Evolutionary conservation across 2,888 invertebrate species (phyloP).

Genomic region (Mimas tiliae): DNA sequence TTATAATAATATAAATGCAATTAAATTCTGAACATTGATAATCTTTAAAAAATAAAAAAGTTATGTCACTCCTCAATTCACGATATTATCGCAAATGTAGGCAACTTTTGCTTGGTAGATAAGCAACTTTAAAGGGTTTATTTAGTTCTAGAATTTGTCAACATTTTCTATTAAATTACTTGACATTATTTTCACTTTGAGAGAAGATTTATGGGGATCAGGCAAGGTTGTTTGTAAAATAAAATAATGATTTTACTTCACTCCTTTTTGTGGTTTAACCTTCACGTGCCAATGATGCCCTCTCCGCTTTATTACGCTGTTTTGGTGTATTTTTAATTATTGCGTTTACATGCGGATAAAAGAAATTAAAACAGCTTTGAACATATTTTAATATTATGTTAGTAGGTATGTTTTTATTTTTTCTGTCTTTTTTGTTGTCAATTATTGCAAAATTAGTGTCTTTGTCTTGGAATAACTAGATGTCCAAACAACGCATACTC

Average conservation of each 20-base stretch:
- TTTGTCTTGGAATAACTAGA: too few relatives aligned
- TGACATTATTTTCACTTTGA: constrained; percentile 1
- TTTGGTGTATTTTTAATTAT: background rate
- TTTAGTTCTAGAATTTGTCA: background rate
- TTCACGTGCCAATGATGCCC: background rate
- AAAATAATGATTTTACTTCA: background rate
- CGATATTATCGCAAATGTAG: too few relatives aligned
- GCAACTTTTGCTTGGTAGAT: too few relatives aligned
- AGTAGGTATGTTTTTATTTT: background rate
- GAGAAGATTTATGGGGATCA: background rate
- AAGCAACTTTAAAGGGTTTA: too few relatives aligned
- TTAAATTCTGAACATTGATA: too few relatives aligned
- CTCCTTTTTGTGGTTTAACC: background rate
- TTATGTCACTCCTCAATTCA: too few relatives aligned
- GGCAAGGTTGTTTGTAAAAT: background rate
- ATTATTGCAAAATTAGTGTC: background rate
- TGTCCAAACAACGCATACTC: too few relatives aligned
- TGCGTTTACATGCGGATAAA: background rate
- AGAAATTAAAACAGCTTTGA: background rate
- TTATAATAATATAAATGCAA: too few relatives aligned
- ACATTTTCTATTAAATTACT: background rate
- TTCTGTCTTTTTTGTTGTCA: background rate
- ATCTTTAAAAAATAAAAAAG: too few relatives aligned
- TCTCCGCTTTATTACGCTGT: background rate
- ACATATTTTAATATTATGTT: background rate